Conservation (phyloP, 2,888 invertebrate genomes). For the Hartigia nigra region DNA sequence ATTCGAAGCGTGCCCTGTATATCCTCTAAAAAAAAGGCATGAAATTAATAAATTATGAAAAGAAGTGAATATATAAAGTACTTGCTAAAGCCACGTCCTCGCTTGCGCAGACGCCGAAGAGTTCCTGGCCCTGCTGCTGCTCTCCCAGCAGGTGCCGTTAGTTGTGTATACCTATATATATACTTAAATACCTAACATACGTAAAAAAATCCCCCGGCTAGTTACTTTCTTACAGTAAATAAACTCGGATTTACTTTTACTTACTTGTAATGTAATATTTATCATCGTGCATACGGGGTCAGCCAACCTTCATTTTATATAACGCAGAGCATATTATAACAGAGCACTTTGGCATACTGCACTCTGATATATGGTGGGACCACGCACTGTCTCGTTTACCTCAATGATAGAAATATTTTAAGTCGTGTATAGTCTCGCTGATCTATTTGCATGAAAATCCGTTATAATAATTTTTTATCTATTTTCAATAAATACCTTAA, state of each 20-base stretch:
- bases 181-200: constrained; percentile 32
- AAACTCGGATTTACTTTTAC: constrained; percentile 17
- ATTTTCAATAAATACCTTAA: background rate
- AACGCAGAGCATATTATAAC: constrained; percentile 11
- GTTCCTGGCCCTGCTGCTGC: constrained; percentile 54
- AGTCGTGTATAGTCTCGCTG: too few relatives aligned
- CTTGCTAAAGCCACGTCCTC: constrained; percentile 43
- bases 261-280: constrained; percentile 17
- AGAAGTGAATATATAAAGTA: background rate
- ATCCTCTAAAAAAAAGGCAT: constrained; percentile 15
- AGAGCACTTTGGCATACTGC: constrained; percentile 11
- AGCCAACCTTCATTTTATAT: constrained; percentile 17
- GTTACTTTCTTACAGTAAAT: constrained; percentile 18
- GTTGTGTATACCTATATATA: constrained; percentile 30
- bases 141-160: constrained; percentile 46
- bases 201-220: background rate
- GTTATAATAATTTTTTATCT: background rate
- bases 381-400: constrained; percentile 7
- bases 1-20: constrained; percentile 8
- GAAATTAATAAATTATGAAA: background rate
- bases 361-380: constrained; percentile 16
- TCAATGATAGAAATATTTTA: background rate
- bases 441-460: background rate
- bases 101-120: constrained; percentile 51
- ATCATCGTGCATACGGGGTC: constrained; percentile 7